Conservation (phyloP, 2,113 vertebrate species). For the Indicator maculatus region DNA sequence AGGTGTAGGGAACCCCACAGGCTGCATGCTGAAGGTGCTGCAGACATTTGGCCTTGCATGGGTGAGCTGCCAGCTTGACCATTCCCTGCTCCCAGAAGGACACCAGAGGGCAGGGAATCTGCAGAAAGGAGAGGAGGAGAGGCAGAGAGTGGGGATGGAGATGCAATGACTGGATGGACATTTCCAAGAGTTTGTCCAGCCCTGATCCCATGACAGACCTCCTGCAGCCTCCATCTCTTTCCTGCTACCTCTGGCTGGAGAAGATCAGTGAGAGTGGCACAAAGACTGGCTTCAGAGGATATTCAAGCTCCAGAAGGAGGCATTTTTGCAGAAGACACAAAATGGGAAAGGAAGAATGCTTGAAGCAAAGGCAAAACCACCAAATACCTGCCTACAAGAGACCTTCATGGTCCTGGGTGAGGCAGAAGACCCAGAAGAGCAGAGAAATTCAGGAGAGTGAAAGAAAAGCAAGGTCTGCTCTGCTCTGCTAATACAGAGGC, state of each 20-base stretch:
- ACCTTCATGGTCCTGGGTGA: not conserved
- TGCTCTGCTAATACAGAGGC: not conserved
- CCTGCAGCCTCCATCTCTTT: not conserved
- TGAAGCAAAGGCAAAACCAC: not conserved
- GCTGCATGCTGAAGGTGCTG: not conserved
- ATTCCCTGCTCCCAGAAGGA: not conserved
- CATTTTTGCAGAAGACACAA: not conserved
- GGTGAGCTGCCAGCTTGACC: not conserved
- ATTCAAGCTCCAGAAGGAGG: not conserved
- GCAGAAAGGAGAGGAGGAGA: not conserved
- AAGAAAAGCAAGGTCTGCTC: not conserved
- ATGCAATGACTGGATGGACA: not conserved
- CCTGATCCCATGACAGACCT: not conserved
- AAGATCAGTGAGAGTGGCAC: not conserved
- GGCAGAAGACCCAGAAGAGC: not conserved
- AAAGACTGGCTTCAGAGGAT: not conserved
- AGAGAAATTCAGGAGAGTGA: not conserved
- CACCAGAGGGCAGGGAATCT: not conserved
- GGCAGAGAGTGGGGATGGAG: not conserved
- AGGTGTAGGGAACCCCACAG: not conserved
- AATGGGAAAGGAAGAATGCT: not conserved
- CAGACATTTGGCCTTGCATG: not conserved
- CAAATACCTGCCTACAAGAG: not conserved
- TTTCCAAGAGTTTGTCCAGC: not conserved
- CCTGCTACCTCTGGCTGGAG: not conserved